Conservation (phyloP, 2,888 invertebrate species). For the Pandemis heparana region DNA sequence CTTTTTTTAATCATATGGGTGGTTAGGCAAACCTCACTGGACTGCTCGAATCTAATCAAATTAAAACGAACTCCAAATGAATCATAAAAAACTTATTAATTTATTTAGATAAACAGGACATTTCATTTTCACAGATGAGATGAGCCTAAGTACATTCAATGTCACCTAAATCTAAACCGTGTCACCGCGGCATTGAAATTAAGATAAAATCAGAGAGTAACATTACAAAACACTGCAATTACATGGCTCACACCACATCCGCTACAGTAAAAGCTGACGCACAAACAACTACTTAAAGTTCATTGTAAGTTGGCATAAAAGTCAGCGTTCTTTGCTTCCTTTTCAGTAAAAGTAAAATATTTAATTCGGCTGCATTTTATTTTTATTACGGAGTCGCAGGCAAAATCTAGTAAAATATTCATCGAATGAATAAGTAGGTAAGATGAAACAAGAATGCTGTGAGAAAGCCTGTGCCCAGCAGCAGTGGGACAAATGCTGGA, state of each 20-base stretch:
- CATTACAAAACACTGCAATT: slow-evolving; percentile 34
- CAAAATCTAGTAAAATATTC: no score
- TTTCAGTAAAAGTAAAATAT: neutral
- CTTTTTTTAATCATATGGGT: no score
- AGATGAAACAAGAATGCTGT: no score
- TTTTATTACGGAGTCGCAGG: no score
- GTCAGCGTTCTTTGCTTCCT: no score
- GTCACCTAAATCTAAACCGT: slow-evolving; percentile 19
- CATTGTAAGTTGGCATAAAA: neutral
- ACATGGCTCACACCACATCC: slow-evolving; percentile 6
- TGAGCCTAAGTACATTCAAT: slow-evolving; percentile 9
- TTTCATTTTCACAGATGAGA: neutral
- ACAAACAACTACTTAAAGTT: neutral
- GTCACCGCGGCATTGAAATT: slow-evolving; percentile 34
- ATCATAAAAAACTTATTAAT: neutral
- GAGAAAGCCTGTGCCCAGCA: no score
- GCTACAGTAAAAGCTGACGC: neutral
- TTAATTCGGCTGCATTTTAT: neutral
- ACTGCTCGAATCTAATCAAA: neutral
- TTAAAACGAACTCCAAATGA: neutral
- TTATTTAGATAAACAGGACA: neutral
- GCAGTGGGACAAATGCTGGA: no score
- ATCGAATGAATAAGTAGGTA: no score
- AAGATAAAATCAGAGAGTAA: slow-evolving; percentile 36
- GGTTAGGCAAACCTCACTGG: no score